phyloP scores from a whole-genome alignment of 2,888 invertebrate species.

The Muscina levida region DNA sequence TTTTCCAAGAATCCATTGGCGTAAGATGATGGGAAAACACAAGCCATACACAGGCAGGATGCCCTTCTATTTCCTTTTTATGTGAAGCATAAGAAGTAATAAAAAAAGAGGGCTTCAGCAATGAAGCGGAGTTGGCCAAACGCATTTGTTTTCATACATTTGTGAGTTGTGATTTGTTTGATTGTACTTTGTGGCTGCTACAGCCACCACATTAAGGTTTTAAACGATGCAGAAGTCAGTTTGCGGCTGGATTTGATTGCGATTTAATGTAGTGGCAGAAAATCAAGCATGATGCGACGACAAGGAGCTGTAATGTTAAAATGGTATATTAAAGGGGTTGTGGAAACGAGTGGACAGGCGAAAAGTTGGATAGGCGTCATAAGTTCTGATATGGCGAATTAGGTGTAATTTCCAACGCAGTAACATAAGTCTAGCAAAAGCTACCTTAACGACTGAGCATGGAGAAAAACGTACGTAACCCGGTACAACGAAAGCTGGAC shows the following conservation, averaged over 20 bases:
- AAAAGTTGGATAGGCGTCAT: no score
- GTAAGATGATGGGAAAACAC: not conserved
- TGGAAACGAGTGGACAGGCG: no score
- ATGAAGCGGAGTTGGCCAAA: no score
- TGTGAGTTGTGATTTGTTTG: no score
- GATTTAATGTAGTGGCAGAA: conserved; percentile 21
- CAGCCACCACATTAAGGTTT: no score
- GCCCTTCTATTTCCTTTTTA: not conserved
- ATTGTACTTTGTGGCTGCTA: not conserved
- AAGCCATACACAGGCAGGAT: not conserved
- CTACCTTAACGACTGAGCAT: no score
- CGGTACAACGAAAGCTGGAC: no score
- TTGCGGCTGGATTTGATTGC: not conserved
- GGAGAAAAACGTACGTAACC: no score
- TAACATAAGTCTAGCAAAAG: no score
- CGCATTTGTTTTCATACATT: conserved; percentile 8
- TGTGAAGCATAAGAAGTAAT: conserved; percentile 44
- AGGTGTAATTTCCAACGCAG: no score
- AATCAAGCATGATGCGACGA: conserved; percentile 12
- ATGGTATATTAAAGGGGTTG: not conserved
- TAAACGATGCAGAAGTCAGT: no score
- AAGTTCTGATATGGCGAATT: no score
- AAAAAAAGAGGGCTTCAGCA: conserved; percentile 42
- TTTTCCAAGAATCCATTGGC: conserved; percentile 11
- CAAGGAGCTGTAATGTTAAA: not conserved